Conservation (phyloP, 2,888 invertebrate genomes). For the Tricholauxania praeusta region DNA sequence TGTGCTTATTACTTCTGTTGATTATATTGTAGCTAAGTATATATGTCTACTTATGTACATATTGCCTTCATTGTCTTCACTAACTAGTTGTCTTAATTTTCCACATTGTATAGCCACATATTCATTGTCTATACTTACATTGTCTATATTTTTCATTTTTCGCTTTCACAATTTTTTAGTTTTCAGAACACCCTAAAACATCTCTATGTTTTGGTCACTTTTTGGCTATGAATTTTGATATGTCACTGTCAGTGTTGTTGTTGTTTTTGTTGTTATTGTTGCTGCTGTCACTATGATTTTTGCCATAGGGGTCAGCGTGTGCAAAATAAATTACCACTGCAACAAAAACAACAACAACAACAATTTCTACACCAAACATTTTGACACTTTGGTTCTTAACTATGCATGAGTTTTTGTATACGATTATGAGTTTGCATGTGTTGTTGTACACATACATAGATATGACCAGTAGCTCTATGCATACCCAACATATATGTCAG, state of each 20-base stretch:
- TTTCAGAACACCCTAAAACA: too few relatives aligned
- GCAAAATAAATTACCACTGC: slow-evolving; percentile 62
- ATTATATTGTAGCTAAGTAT: too few relatives aligned
- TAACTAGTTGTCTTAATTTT: too few relatives aligned
- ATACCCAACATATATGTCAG: slow-evolving; percentile 63
- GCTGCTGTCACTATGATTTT: slow-evolving; percentile 14
- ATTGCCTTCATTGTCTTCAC: too few relatives aligned
- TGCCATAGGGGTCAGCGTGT: slow-evolving; percentile 43
- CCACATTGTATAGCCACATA: too few relatives aligned
- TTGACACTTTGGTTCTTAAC: slow-evolving; percentile 60
- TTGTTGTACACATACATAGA: background rate
- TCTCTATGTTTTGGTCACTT: slow-evolving; percentile 45
- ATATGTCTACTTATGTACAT: too few relatives aligned
- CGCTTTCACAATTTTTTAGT: too few relatives aligned
- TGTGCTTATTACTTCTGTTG: too few relatives aligned
- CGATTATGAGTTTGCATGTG: background rate
- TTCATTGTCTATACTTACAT: too few relatives aligned
- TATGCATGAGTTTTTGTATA: background rate
- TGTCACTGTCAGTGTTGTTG: slow-evolving; percentile 20
- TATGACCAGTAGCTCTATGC: slow-evolving; percentile 27
- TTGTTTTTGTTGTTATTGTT: slow-evolving; percentile 9
- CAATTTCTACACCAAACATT: slow-evolving; percentile 49
- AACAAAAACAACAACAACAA: slow-evolving; percentile 35
- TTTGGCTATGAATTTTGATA: slow-evolving; percentile 40
- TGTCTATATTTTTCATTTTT: too few relatives aligned